Evolutionary conservation across 2,888 invertebrate genomes (phyloP), one percentile per base, ranked within the genome.

Genomic region (Tipula unca): DNA sequence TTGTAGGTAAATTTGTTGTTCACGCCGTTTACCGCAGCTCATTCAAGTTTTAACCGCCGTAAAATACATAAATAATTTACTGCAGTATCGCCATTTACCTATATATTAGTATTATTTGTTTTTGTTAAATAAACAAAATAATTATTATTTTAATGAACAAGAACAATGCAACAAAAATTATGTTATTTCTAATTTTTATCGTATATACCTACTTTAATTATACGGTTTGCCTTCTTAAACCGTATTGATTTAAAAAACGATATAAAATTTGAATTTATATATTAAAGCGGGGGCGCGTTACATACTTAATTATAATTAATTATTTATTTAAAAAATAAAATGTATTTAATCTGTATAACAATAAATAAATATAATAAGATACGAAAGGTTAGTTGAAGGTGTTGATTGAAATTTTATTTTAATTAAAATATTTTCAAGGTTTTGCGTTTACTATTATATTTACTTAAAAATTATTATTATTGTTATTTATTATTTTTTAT

Each of bases 361-460:
- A 69, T 69, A 69, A n/a, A 69, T 69, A 48, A 69, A 69, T 25
- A 69, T 69, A 69, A 69, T 69, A 69, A 69, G 69, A 69, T 69
- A 69, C 10, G 69, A 69, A 69, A 69, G 69, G 69, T 69, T 69
- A 69, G 69, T 69, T 69, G 69, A 69, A 69, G 69, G 69, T 69
- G 69, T 69, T 69, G 69, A 69, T 69, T 69, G 69, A 69, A 25
- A 8, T 69, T 69, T 69, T 69, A 25, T 69, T 69, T 69, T 69
- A 69, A 69, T 69, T 69, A 69, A 69, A 69, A 69, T 69, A 69
- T 6, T 69, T 69, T 69, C 69, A 69, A 69, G 69, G 69, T 69
- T 69, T 69, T 25, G 1, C 10, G 1, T 69, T 8, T 69, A 10
- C 25, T 25, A 69, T 69, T 69, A 48, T n/a, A n/a, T n/a, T 69